Conservation (phyloP, 2,888 invertebrate genomes). For the Eupithecia tripunctaria region DNA sequence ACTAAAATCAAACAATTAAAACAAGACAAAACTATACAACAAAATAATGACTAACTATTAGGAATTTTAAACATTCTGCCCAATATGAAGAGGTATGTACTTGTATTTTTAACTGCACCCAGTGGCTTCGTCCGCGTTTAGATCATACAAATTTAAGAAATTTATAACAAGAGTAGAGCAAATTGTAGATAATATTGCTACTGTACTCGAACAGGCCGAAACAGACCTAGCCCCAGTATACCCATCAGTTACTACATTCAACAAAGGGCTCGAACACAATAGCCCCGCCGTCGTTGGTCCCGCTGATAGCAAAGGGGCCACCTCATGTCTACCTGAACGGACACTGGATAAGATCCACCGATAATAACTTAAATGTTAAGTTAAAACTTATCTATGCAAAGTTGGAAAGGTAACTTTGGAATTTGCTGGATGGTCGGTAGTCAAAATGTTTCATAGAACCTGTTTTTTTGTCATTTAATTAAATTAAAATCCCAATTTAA, state of each 20-base stretch:
- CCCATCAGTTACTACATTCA: background rate
- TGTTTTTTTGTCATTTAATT: too few relatives aligned
- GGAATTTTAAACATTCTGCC: too few relatives aligned
- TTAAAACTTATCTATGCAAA: conserved; percentile 10
- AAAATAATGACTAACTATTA: too few relatives aligned
- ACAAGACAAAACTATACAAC: too few relatives aligned
- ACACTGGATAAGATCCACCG: background rate
- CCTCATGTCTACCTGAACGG: background rate
- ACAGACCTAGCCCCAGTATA: background rate
- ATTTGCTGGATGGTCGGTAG: background rate
- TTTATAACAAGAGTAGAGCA: too few relatives aligned
- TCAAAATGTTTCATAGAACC: too few relatives aligned
- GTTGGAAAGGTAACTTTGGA: background rate
- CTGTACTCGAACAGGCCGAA: background rate
- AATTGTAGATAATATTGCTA: background rate
- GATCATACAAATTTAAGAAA: too few relatives aligned
- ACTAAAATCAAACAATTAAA: too few relatives aligned
- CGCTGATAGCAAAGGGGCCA: conserved; percentile 12
- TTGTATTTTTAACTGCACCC: too few relatives aligned
- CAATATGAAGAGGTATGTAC: too few relatives aligned
- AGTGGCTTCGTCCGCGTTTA: too few relatives aligned
- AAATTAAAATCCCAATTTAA: too few relatives aligned
- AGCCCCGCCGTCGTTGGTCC: background rate
- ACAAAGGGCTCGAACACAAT: background rate
- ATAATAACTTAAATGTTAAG: conserved; percentile 1